Percentiles rank a stretch among this genome's conserved stretches.
phyloP scores from a whole-genome alignment of 1,140 invertebrate genomes.

The Chelonus insularis region DNA sequence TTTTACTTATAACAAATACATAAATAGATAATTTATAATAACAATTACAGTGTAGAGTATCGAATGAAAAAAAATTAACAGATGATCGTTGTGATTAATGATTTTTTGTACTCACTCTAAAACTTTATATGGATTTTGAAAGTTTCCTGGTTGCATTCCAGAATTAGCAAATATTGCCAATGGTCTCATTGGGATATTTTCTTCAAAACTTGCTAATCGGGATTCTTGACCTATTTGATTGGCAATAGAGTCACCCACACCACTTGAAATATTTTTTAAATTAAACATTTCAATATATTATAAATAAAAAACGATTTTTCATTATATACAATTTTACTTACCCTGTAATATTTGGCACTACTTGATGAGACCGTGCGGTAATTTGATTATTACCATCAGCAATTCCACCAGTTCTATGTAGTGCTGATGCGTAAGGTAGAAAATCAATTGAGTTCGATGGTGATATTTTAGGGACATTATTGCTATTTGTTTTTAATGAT shows the following conservation, averaged over 20 bases:
- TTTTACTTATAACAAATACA: not conserved
- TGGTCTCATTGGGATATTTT: constrained; percentile 77
- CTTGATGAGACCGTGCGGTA: constrained; percentile 58
- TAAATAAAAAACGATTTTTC: no score
- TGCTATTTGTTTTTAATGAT: constrained; percentile 65
- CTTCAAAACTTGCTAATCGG: constrained; percentile 61
- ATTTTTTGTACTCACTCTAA: constrained; percentile 69
- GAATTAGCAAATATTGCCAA: constrained; percentile 71
- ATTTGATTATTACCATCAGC: constrained; percentile 58
- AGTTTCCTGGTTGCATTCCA: constrained; percentile 58
- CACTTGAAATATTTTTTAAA: constrained; percentile 36
- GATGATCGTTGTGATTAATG: no score
- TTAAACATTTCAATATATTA: no score
- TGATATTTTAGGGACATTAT: constrained; percentile 54
- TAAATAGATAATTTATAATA: no score
- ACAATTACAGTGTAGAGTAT: no score
- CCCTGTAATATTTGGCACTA: constrained; percentile 60
- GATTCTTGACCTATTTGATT: constrained; percentile 49
- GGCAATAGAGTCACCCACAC: constrained; percentile 49
- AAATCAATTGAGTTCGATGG: constrained; percentile 66
- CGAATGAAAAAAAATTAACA: no score
- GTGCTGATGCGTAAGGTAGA: constrained; percentile 66
- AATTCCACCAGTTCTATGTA: constrained; percentile 58
- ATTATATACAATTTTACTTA: no score
- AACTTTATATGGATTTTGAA: constrained; percentile 61